Evolutionary conservation across 1,140 invertebrate genomes (phyloP), one percentile per base, ranked within the genome.

Genomic region (Caenorhabditis remanei): DNA sequence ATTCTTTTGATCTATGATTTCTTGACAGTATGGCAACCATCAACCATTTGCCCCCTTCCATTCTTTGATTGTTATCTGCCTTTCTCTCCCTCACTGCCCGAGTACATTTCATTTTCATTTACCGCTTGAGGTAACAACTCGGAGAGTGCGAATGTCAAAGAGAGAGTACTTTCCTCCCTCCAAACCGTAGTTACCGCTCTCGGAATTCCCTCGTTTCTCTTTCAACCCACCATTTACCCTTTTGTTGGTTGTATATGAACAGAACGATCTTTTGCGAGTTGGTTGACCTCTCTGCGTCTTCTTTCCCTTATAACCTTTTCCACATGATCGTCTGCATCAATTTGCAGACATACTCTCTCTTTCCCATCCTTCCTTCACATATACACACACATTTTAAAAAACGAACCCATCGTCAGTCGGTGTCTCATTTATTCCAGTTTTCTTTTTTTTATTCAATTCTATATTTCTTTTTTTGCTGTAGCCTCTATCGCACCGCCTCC

Each of bases 301-400:
- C 61, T 40, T 24, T 32, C 24, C 9, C 32, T 40, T 43, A 7
- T 32, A 32, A 43, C 40, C 40, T 40, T 32, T 32, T 19, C 71
- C 71, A n/a, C 71, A 79, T 79, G 71, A 50, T 11, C 53, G 71
- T 79, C 71, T 79, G 71, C 71, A 79, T 21, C 71, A 79, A 79
- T 24, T 50, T 79, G 71, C 71, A 50, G 46, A 79, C 9, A 11
- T 53, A 79, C 71, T 79, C 71, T 79, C 71, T 50, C 71, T 11
- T 53, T 21, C n/a, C 4, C n/a, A 46, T 79, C 46, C n/a, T n/a
- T 41, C 21, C 21, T 79, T 79, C 11, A 79, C 46, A 79, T n/a
- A 71, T 43, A 50, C n/a, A 50, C 46, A 43, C 13, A 43, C 46
- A 32, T 21, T 63, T 14, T 24, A 43, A 71, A 71, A 79, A 79